phyloP scores from a whole-genome alignment of 2,797 vertebrate genomes.

The Glyptemys insculpta region DNA sequence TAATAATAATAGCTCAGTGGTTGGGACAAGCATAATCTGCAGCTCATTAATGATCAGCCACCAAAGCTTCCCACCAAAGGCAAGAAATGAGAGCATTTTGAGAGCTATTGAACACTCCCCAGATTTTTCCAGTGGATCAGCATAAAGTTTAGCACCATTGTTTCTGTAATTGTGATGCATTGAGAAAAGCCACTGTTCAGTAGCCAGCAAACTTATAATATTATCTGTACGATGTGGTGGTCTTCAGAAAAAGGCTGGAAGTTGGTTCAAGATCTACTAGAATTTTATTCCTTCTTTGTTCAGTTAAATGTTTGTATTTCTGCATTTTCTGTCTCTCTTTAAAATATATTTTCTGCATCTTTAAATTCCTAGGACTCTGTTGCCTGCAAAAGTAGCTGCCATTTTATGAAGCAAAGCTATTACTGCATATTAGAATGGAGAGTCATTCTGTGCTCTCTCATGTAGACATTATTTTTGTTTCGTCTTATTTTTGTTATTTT shows the following conservation, averaged over 20 bases:
- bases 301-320: not conserved
- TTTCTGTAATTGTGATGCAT: not conserved
- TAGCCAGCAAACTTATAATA: not conserved
- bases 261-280: not conserved
- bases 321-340: not conserved
- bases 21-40: not conserved
- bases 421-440: not conserved
- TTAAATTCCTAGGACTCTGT: not conserved
- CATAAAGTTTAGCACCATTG: not conserved
- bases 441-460: not conserved
- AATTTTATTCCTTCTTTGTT: not conserved
- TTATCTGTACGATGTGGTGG: not conserved
- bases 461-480: not conserved
- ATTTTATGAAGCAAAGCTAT: not conserved
- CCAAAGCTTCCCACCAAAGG: not conserved
- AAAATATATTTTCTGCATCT: not conserved
- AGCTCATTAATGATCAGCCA: not conserved
- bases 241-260: not conserved
- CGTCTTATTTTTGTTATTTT: not conserved
- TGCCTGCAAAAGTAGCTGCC: not conserved
- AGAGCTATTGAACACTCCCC: not conserved
- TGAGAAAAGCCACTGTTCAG: not conserved
- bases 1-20: not conserved
- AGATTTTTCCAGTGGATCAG: not conserved
- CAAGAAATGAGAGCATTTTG: slow-evolving; percentile 29